Conservation (phyloP, 1,140 invertebrate species). For the Drosophila gunungcola region DNA sequence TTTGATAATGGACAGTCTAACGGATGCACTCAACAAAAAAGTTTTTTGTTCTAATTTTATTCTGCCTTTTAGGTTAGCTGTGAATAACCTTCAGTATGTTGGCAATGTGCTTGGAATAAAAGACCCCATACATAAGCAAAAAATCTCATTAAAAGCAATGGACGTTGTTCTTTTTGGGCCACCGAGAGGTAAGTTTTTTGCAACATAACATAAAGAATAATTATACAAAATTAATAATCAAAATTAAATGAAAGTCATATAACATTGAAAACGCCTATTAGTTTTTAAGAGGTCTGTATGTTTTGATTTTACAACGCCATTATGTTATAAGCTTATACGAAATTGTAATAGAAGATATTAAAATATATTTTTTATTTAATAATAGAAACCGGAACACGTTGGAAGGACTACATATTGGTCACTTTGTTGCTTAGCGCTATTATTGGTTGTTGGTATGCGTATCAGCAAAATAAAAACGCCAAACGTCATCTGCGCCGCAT, state of each 20-base stretch:
- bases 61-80: slow-evolving; percentile 90
- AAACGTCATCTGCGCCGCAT: slow-evolving; percentile 93
- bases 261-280: too few species aligned
- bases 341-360: background rate
- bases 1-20: too few species aligned
- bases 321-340: too few species aligned
- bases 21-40: too few species aligned
- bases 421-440: slow-evolving; percentile 92
- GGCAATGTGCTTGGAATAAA: slow-evolving; percentile 96
- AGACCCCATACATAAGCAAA: slow-evolving; percentile 98
- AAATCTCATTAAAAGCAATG: slow-evolving; percentile 98
- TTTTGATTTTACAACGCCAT: too few species aligned
- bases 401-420: slow-evolving; percentile 95
- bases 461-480: slow-evolving; percentile 94
- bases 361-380: slow-evolving; percentile 3
- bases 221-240: too few species aligned
- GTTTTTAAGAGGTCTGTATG: too few species aligned
- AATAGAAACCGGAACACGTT: slow-evolving; percentile 87
- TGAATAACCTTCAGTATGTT: slow-evolving; percentile 95
- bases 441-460: slow-evolving; percentile 95
- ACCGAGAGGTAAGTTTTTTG: slow-evolving; percentile 92
- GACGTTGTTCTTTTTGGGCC: slow-evolving; percentile 98
- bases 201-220: background rate
- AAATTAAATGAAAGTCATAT: too few species aligned
- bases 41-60: background rate